Percentiles rank a stretch among this genome's conserved stretches.
phyloP scores from a whole-genome alignment of 2,113 vertebrate genomes.

The Onychostoma macrolepis region DNA sequence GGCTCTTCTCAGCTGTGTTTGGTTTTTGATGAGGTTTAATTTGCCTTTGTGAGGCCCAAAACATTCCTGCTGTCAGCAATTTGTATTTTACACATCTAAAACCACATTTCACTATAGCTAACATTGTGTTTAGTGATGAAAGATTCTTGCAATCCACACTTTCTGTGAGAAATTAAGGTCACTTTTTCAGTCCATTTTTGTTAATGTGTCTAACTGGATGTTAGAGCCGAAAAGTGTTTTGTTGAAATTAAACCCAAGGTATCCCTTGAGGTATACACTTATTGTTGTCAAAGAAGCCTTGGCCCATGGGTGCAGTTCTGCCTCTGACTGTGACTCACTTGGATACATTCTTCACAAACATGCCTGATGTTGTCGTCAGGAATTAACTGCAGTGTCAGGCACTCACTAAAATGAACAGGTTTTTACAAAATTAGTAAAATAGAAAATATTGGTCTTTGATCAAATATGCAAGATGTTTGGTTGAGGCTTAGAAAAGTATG shows the following conservation, averaged over 20 bases:
- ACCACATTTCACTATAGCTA: background rate
- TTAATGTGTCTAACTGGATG: background rate
- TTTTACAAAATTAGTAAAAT: background rate
- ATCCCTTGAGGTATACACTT: background rate
- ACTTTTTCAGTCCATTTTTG: background rate
- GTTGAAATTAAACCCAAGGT: background rate
- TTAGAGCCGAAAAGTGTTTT: background rate
- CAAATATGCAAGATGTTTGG: background rate
- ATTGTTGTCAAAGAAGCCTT: slow-evolving; percentile 5
- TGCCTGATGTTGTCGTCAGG: background rate
- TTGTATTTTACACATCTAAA: slow-evolving; percentile 9
- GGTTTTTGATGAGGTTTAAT: background rate
- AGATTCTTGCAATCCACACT: background rate
- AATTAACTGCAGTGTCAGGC: background rate
- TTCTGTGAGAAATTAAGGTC: background rate
- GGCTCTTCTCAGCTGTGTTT: background rate
- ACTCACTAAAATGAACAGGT: background rate
- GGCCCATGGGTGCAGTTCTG: slow-evolving; percentile 15
- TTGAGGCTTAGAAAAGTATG: background rate
- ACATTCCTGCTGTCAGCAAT: background rate
- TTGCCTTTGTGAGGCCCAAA: background rate
- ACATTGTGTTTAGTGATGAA: background rate
- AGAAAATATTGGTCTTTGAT: background rate
- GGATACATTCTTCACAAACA: slow-evolving; percentile 15
- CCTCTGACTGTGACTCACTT: slow-evolving; percentile 34